Conservation (phyloP, 2,888 invertebrate genomes). For the Sepiola atlantica region DNA sequence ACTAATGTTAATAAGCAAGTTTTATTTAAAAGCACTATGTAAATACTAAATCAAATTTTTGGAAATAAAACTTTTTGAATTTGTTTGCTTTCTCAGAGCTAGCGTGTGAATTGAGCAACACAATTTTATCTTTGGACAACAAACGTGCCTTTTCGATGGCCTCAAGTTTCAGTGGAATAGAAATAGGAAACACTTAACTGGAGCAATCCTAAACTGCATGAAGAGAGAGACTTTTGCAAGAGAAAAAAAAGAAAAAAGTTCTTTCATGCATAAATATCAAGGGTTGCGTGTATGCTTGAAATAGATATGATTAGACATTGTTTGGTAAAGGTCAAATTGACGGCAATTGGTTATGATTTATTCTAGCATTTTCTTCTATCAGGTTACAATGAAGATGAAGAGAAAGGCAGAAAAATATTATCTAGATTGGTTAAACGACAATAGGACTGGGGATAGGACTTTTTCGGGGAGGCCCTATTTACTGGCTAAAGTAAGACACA, state of each 20-base stretch:
- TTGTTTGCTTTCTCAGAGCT: neutral
- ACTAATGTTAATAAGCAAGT: no score
- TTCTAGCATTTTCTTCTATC: neutral
- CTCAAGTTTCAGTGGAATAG: neutral
- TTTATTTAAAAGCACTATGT: no score
- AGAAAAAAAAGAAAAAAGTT: neutral
- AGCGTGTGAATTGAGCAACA: neutral
- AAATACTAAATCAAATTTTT: no score
- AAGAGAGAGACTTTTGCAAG: neutral
- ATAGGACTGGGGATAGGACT: neutral
- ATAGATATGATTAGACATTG: neutral
- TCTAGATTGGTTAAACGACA: neutral
- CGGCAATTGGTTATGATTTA: neutral
- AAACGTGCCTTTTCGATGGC: neutral
- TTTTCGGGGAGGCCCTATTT: no score
- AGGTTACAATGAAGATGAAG: neutral
- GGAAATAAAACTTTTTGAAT: no score
- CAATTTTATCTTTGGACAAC: neutral
- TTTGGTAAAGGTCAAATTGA: conserved; percentile 16
- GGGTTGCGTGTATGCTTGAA: neutral
- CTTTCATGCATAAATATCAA: neutral
- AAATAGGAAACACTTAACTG: neutral
- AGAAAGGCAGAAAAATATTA: no score
- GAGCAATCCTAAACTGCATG: neutral
- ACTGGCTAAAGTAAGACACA: no score